Conservation (phyloP, 1,140 invertebrate species). For the Drosophila pruinosa region DNA sequence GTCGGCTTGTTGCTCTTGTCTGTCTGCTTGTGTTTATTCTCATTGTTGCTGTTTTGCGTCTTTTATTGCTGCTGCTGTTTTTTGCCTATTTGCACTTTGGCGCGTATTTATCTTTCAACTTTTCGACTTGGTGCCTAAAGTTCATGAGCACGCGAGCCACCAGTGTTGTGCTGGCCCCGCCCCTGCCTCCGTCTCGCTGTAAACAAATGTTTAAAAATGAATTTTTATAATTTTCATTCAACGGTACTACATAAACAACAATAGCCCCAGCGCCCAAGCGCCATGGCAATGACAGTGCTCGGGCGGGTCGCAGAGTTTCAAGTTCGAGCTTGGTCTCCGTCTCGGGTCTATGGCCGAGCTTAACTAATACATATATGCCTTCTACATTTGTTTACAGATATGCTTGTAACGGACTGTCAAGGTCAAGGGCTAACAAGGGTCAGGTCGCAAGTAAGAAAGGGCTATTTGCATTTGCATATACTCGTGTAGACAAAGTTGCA, state of each 20-base stretch:
- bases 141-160: slow-evolving; percentile 50
- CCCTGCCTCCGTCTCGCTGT: slow-evolving; percentile 17
- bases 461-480: background rate
- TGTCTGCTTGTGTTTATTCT: slow-evolving; percentile 28
- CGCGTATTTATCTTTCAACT: slow-evolving; percentile 76
- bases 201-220: slow-evolving; percentile 76
- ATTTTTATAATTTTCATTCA: slow-evolving; percentile 73
- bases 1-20: slow-evolving; percentile 4
- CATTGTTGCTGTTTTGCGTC: slow-evolving; percentile 53
- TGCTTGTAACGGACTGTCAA: slow-evolving; percentile 9
- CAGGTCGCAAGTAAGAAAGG: slow-evolving; percentile 1
- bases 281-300: slow-evolving; percentile 25
- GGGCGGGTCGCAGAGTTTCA: background rate
- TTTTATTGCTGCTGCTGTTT: slow-evolving; percentile 40
- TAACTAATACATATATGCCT: background rate
- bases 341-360: slow-evolving; percentile 3
- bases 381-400: background rate
- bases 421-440: slow-evolving; percentile 42
- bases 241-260: slow-evolving; percentile 54
- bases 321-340: background rate
- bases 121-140: slow-evolving; percentile 70
- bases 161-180: background rate
- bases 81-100: slow-evolving; percentile 65
- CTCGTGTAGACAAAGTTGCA: background rate
- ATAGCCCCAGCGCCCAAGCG: slow-evolving; percentile 21